Base-by-base conservation (phyloP, 2,888 invertebrate genomes). In the Omphaloscelis lunosa region DNA sequence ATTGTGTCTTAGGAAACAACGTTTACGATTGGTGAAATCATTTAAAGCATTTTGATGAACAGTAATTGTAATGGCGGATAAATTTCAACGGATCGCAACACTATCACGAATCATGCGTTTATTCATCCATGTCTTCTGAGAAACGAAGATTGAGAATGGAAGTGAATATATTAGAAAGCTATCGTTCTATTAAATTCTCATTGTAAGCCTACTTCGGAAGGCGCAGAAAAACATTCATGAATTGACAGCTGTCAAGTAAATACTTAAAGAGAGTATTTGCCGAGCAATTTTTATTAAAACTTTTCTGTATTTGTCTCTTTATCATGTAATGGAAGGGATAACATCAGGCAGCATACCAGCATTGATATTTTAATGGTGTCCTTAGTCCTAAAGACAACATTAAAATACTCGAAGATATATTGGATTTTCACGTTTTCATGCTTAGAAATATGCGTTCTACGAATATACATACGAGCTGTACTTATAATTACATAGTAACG, bases 1-100 rank as follows among this genome's bases (percentile, higher is more conserved):
- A 91, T 88, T 81, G 76, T 72, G 66, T 82, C 82, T 90, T 89
- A 71, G 76, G 86, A 86, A 89, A 89, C 74, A 59, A 63, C 72
- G 67, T 76, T 79, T 80, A 58, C 27, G 59, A 84, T 79, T 80
- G 72, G 66, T 75, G 85, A 86, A 86, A 86, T 87, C 80, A 77
- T 79, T 77, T 58, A 83, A 78, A 85, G 80, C 41, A 75, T 85
- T 85, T 83, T 83, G 75, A 77, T 68, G 71, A 74, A 72, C 75
- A 67, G 78, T 82, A 77, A 82, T 86, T 82, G 69, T 76, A 45
- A 69, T 86, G 67, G 75, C 65, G 72, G 77, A 62, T 65, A 61
- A 82, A 77, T 82, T 82, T 86, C 69, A 81, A 69, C 74, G 66
- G 71, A 65, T 75, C 75, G 71, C 48, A 80, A 71, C 67, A 75